phyloP scores from a whole-genome alignment of 2,888 invertebrate species.

The Erpobdella octoculata region DNA sequence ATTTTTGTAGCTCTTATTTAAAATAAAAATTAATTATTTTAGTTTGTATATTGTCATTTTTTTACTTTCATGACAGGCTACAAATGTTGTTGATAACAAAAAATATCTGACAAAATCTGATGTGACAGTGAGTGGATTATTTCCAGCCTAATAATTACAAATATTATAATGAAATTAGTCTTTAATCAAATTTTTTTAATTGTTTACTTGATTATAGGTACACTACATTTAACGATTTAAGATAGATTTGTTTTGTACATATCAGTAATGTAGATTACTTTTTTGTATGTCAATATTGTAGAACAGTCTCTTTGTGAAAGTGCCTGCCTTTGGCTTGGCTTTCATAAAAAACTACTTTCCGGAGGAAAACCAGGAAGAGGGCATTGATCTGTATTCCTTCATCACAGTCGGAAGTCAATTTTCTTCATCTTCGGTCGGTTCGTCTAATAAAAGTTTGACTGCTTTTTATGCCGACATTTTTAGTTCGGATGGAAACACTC shows the following conservation, averaged over 20 bases:
- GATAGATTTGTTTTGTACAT: no score
- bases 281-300: no score
- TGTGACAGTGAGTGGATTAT: neutral
- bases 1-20: neutral
- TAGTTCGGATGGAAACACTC: neutral
- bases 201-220: no score
- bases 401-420: neutral
- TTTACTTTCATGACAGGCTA: conserved; percentile 14
- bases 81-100: neutral
- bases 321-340: neutral
- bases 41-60: no score
- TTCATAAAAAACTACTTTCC: neutral
- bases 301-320: neutral
- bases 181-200: no score
- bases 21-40: neutral
- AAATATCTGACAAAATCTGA: neutral
- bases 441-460: neutral
- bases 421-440: neutral
- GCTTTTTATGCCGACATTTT: neutral
- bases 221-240: no score
- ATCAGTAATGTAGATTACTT: no score
- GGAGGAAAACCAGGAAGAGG: neutral
- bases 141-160: neutral
- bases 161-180: no score
- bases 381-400: neutral